Conservation (phyloP, 2,797 vertebrate genomes). For the Liasis olivaceus region DNA sequence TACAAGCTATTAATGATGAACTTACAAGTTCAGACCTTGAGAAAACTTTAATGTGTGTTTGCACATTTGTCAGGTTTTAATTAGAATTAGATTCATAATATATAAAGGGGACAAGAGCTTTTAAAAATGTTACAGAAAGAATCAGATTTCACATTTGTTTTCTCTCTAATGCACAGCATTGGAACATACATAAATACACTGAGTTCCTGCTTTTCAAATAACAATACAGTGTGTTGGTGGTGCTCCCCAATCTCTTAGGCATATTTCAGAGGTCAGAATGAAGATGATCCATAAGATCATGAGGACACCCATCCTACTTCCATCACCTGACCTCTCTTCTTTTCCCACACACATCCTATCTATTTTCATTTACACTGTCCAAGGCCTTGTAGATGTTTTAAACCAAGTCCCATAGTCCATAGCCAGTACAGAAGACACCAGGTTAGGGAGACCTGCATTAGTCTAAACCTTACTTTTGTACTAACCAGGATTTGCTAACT, state of each 20-base stretch:
- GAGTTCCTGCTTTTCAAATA: background rate
- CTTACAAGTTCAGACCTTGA: no score
- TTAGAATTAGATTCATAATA: conserved; percentile 4
- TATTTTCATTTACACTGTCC: background rate
- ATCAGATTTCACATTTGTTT: background rate
- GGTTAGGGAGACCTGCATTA: background rate
- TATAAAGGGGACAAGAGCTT: background rate
- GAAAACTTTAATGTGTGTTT: background rate
- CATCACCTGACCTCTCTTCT: background rate
- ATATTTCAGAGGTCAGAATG: background rate
- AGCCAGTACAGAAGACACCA: no score
- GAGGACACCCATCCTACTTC: background rate
- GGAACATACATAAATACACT: background rate
- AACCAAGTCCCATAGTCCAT: no score
- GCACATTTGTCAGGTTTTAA: conserved; percentile 7
- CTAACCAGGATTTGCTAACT: background rate
- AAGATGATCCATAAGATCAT: background rate
- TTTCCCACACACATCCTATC: background rate
- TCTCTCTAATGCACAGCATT: background rate
- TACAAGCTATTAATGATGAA: background rate
- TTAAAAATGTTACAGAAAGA: background rate
- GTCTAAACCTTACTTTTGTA: background rate
- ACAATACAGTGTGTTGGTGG: background rate
- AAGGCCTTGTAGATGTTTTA: no score
- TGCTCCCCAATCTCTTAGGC: background rate